Evolutionary conservation across 2,888 invertebrate species (phyloP).

Genomic region (Scelioninae gen. 2): DNA sequence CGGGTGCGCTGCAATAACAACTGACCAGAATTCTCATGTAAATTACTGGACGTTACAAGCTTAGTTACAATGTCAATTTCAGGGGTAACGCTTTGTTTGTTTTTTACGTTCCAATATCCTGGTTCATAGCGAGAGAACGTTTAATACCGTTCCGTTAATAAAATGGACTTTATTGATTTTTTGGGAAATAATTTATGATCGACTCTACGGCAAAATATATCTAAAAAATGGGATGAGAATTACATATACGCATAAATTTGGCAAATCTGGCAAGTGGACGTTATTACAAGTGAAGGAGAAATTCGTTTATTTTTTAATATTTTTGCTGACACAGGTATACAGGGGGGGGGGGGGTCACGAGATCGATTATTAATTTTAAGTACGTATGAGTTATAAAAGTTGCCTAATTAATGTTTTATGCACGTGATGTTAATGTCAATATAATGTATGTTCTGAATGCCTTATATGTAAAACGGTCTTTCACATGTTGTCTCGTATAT

Average conservation of each 20-base stretch:
- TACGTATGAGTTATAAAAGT: constrained; percentile 6
- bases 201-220: no score
- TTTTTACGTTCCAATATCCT: not conserved
- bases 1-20: constrained; percentile 29
- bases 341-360: not conserved
- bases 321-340: not conserved
- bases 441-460: constrained; percentile 26
- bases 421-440: constrained; percentile 28
- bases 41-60: constrained; percentile 17
- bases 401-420: constrained; percentile 23
- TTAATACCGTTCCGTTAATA: not conserved
- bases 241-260: no score
- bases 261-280: no score
- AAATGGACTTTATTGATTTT: not conserved
- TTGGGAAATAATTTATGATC: no score
- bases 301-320: no score
- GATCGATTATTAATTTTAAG: constrained; percentile 22
- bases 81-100: constrained; percentile 6
- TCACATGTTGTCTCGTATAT: constrained; percentile 1
- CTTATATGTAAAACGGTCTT: constrained; percentile 21
- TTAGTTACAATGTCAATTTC: constrained; percentile 16
- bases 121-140: not conserved
- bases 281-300: no score
- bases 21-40: constrained; percentile 17
- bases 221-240: no score